Conservation (phyloP, 2,113 vertebrate genomes). For the Puntigrus tetrazona region DNA sequence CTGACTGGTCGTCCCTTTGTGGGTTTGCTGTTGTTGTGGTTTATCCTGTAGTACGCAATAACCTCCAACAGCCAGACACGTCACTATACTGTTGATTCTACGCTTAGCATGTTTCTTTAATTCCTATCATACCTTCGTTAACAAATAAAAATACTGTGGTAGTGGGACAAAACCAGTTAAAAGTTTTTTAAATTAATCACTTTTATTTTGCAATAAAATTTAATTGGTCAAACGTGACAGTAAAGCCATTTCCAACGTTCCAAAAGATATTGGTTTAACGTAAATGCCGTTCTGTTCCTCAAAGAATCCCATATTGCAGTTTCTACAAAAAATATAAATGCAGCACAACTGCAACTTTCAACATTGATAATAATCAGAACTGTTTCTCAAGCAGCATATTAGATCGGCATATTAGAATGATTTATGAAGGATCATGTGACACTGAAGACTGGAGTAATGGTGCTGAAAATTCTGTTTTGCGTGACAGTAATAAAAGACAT, state of each 20-base stretch:
- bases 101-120: not conserved
- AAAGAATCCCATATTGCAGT: not conserved
- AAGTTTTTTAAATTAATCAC: too few species aligned
- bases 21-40: not conserved
- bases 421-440: not conserved
- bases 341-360: not conserved
- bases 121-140: not conserved
- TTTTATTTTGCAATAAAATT: not conserved
- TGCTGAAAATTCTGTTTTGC: not conserved
- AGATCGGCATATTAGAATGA: not conserved
- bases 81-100: not conserved
- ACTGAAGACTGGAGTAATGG: not conserved
- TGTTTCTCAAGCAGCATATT: not conserved
- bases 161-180: too few species aligned
- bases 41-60: not conserved
- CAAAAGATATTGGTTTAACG: not conserved
- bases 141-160: not conserved
- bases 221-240: not conserved
- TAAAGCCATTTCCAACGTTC: not conserved
- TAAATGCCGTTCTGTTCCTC: not conserved
- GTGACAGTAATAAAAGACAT: not conserved
- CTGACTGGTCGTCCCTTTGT: not conserved
- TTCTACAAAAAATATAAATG: not conserved
- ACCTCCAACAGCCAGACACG: not conserved
- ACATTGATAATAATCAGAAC: not conserved